Base-by-base conservation (phyloP, 1,140 invertebrate species). In the Lycorma delicatula region DNA sequence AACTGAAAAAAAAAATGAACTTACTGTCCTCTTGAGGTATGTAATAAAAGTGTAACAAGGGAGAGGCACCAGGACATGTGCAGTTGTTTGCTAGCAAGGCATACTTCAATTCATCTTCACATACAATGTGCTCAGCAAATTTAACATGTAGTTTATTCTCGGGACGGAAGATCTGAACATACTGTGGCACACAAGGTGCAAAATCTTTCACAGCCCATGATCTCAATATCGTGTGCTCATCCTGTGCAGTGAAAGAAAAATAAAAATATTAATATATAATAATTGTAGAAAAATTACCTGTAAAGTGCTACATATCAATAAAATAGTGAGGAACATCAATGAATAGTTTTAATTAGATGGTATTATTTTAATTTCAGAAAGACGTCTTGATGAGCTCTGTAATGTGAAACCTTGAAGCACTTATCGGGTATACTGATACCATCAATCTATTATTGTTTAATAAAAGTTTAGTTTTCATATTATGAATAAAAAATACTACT, bases 121-220 rank as follows among this genome's bases (percentile, higher is more conserved):
- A 98, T 13, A 98, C 94, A 3, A 97, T 91, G 73, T 92, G 92
- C 69, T 97, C 93, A 48, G 96, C 95, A 73, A 98, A 98, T 73
- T 97, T 95, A 18, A 98, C 94, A 76, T 98, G 95, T 59, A 98
- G 80, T 72, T 98, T 98, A 71, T 97, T 97, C 75, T 98, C 94
- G 31, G 94, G 92, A 70, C 93, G 79, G 77, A 97, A 98, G 62
- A 98, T 95, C 75, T 98, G 96, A 47, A 98, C 93, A 74, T 97
- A 98, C 75, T 98, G 94, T 25, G 93, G 91, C 56, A 97, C 93
- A 65, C 82, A 84, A 22, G 94, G 95, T 0, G 94, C 93, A 74
- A 96, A 98, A 73, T 98, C 96, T 72, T 97, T 95, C 11, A 98
- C 92, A 4, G 96, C 95, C 95, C 95, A 98, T 12, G 94, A 97